These are phyloP conservation scores for Rhynchopsitta pachyrhyncha DNA, from an alignment of 2,113 vertebrate species.

Conservation along the genomic window DNA sequence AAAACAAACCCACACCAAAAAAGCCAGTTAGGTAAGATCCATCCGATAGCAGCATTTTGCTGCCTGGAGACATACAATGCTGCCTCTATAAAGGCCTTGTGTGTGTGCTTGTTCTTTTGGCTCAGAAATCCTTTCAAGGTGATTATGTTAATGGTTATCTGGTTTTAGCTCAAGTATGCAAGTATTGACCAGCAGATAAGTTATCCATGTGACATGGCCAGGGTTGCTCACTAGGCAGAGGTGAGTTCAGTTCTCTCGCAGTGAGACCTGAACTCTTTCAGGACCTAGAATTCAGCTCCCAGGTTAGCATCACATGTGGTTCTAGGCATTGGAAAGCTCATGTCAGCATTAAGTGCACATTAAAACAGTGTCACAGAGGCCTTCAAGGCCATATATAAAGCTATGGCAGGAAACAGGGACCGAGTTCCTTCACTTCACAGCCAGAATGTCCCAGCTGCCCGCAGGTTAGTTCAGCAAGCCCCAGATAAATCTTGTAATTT, in stretches of 20 bases:
- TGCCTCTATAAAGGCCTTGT: background rate
- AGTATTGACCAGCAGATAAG: background rate
- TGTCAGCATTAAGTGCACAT: background rate
- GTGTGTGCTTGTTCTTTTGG: background rate
- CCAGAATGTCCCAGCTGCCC: background rate
- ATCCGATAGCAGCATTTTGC: background rate
- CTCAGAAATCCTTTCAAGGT: background rate
- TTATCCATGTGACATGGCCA: accelerated
- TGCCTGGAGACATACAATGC: background rate
- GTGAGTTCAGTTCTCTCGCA: background rate
- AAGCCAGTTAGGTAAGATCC: background rate
- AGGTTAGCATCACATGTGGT: accelerated
- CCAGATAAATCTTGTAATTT: background rate
- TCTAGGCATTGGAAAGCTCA: background rate
- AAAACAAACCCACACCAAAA: background rate
- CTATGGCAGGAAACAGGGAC: background rate
- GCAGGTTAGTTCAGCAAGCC: background rate
- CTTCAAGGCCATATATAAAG: background rate
- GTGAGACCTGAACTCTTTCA: background rate
- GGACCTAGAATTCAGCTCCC: background rate
- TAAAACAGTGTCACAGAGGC: accelerated
- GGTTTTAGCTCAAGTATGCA: background rate
- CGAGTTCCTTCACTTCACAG: background rate
- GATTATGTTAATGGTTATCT: background rate
- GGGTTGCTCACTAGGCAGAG: background rate